phyloP scores from a whole-genome alignment of 1,140 invertebrate genomes.

The Ditylenchus dipsaci region DNA sequence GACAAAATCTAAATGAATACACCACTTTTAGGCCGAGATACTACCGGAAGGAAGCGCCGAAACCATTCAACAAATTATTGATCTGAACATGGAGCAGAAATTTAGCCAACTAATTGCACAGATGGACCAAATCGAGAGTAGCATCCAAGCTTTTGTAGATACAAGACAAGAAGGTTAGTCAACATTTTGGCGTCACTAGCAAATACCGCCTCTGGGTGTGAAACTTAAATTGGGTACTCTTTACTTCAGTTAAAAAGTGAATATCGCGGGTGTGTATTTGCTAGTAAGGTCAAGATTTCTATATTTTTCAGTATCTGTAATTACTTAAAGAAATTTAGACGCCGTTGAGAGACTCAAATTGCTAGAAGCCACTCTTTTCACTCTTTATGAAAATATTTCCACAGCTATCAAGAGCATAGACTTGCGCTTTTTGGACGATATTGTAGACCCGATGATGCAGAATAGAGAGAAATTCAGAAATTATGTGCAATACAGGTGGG shows the following conservation, averaged over 20 bases:
- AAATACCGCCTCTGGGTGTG: no score
- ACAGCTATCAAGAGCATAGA: conserved; percentile 17
- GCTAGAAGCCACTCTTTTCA: conserved; percentile 16
- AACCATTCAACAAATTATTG: conserved; percentile 5
- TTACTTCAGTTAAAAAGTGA: no score
- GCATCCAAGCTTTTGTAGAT: conserved; percentile 15
- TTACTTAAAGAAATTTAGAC: no score
- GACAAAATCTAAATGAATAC: no score
- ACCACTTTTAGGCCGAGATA: not conserved
- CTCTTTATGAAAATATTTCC: conserved; percentile 21
- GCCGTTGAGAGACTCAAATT: conserved; percentile 12
- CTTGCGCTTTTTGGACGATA: conserved; percentile 24
- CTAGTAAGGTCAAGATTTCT: no score
- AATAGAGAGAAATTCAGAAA: conserved; percentile 14
- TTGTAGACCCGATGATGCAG: conserved; percentile 30
- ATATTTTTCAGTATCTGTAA: no score
- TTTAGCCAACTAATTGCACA: conserved; percentile 9
- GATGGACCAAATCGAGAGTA: not conserved
- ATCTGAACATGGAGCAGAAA: conserved; percentile 11
- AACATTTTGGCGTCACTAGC: no score
- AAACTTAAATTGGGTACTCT: no score
- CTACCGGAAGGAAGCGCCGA: conserved; percentile 10
- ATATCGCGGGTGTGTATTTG: no score
- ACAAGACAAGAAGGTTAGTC: conserved; percentile 3
- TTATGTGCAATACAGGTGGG: conserved; percentile 19